A percentile compares a stretch with the other conserved stretches of the same genome.
Evolutionary conservation across 2,113 vertebrate genomes (phyloP).

Genomic region (Casuarius casuarius): DNA sequence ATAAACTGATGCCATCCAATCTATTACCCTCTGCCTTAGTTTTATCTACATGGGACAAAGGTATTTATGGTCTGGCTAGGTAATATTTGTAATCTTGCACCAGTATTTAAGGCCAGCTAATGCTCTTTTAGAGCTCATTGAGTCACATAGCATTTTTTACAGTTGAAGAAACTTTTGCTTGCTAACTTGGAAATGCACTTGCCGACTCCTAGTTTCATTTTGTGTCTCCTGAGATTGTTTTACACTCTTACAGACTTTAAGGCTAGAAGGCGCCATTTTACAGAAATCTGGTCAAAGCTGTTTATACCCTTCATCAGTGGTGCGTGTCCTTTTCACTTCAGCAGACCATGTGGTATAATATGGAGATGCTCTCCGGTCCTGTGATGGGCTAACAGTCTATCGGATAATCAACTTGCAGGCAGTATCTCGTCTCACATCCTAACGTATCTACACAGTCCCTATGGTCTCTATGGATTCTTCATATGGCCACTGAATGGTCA

Average conservation of each 20-base stretch:
- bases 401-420: neutral
- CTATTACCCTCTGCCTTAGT: neutral
- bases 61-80: conserved; percentile 3
- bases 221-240: neutral
- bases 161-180: neutral
- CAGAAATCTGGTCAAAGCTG: neutral
- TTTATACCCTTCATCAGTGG: neutral
- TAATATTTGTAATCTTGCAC: neutral
- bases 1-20: neutral
- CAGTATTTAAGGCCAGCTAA: neutral
- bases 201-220: neutral
- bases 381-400: neutral
- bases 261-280: neutral
- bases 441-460: neutral
- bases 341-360: neutral
- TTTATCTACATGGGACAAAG: neutral
- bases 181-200: neutral
- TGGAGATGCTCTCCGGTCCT: neutral
- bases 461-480: neutral
- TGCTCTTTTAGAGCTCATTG: neutral
- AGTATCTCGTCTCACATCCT: neutral
- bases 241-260: neutral
- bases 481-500: neutral
- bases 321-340: neutral
- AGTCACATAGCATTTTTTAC: neutral